A percentile compares a stretch with the other conserved stretches of the same genome.
These are phyloP conservation scores for Ovis canadensis DNA, from an alignment of 2,113 vertebrate genomes.

Conservation along the genomic window DNA sequence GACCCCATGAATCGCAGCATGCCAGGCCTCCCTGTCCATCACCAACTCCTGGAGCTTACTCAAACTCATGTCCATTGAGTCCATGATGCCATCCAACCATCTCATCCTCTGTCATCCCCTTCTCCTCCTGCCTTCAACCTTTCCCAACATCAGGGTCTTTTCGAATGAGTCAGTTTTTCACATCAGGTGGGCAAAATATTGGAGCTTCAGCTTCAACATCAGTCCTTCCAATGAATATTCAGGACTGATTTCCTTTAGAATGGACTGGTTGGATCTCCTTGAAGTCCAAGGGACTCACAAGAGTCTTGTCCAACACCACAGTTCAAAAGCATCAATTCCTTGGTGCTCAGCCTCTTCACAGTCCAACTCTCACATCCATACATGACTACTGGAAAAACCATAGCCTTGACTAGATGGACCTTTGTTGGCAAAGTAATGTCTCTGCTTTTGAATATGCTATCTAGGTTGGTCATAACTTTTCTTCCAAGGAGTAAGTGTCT, in stretches of 20 bases:
- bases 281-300: neutral
- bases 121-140: neutral
- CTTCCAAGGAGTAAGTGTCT: neutral
- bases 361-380: neutral
- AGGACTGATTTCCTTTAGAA: neutral
- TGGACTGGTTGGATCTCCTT: neutral
- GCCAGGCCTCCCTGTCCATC: neutral
- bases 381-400: neutral
- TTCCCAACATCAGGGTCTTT: neutral
- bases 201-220: neutral
- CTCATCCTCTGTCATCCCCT: neutral
- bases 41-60: neutral
- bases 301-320: neutral
- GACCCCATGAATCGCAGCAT: fast-evolving
- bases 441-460: neutral
- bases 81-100: neutral
- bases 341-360: fast-evolving
- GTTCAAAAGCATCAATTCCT: neutral
- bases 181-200: neutral
- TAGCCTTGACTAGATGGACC: neutral
- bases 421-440: neutral
- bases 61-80: neutral
- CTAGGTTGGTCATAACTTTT: neutral
- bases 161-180: fast-evolving
- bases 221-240: neutral